Conservation (phyloP, 2,888 invertebrate genomes). For the Tuberolachnus salignus region DNA sequence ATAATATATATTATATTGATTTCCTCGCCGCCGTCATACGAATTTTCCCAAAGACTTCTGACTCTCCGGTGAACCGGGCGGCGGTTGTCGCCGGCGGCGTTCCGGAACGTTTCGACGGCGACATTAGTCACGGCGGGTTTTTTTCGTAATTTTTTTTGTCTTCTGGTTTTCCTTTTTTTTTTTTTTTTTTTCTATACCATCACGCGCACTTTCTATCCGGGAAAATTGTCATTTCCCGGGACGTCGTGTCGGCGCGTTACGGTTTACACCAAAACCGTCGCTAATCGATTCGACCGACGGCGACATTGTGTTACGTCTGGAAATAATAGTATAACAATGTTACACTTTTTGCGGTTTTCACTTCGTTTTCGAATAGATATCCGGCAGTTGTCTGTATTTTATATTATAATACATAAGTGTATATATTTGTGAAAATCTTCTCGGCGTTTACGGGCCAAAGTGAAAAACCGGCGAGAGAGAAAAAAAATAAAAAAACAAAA, state of each 20-base stretch:
- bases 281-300: constrained; percentile 52
- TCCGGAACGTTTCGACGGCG: constrained; percentile 37
- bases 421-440: constrained; percentile 16
- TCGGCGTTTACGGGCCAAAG: not conserved
- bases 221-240: constrained; percentile 49
- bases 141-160: too few species aligned
- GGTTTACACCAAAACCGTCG: constrained; percentile 43
- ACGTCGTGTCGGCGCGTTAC: not conserved
- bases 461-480: not conserved
- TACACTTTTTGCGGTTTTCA: constrained; percentile 19
- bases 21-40: not conserved
- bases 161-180: too few species aligned
- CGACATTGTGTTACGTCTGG: constrained; percentile 4
- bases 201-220: constrained; percentile 19
- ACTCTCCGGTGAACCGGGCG: constrained; percentile 12
- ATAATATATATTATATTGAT: not conserved
- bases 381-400: too few species aligned
- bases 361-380: not conserved
- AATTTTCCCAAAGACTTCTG: not conserved
- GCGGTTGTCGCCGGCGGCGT: constrained; percentile 3
- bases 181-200: constrained; percentile 19
- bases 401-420: too few species aligned
- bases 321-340: not conserved
- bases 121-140: constrained; percentile 47
- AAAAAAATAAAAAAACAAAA: not conserved